Conservation (phyloP, 2,113 vertebrate species). For the Calyptommatus sinebrachiatus region DNA sequence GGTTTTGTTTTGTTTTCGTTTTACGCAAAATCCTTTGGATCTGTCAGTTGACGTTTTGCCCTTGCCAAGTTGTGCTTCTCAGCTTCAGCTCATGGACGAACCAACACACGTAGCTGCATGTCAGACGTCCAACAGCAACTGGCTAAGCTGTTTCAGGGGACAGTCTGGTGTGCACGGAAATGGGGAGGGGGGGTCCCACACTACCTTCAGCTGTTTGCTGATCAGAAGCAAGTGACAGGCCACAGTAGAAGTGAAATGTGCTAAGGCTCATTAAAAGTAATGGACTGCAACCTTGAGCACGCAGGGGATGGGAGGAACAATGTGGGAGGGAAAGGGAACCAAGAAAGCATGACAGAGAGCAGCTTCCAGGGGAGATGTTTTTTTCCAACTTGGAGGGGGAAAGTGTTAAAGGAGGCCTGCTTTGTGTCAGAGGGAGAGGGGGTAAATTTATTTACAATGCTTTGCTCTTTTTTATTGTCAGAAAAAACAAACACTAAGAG, state of each 20-base stretch:
- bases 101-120: background rate
- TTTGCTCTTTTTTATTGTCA: constrained; percentile 13
- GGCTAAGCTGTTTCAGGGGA: background rate
- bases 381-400: constrained; percentile 24
- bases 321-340: background rate
- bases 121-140: background rate
- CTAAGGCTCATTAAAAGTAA: constrained; percentile 48
- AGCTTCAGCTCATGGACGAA: background rate
- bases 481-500: background rate
- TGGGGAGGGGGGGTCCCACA: background rate
- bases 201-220: background rate
- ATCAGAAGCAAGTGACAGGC: background rate
- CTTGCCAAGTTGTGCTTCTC: background rate
- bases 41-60: background rate
- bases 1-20: too few species aligned
- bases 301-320: background rate
- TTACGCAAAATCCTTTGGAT: background rate
- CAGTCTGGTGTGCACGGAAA: constrained; percentile 29
- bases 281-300: constrained; percentile 35
- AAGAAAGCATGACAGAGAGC: constrained; percentile 2
- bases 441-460: constrained; percentile 10
- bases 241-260: background rate
- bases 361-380: constrained; percentile 29
- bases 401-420: background rate
- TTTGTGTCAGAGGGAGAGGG: background rate